These are phyloP conservation scores for Drosophila miranda DNA, from an alignment of 1,140 invertebrate genomes.

Conservation along the genomic window DNA sequence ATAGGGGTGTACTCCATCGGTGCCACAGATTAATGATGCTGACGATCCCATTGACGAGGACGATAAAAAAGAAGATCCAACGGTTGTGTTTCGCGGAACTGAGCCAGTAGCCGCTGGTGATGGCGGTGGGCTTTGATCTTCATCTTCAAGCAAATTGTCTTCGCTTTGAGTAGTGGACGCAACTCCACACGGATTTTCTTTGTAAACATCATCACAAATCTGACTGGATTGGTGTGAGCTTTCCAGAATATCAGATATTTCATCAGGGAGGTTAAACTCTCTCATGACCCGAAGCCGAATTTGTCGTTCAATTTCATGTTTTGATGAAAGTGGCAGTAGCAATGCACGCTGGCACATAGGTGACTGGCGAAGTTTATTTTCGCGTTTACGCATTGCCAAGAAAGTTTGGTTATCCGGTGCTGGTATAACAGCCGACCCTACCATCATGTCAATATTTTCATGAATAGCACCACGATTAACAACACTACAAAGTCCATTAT, in stretches of 20 bases:
- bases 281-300: conserved; percentile 94
- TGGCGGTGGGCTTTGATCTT: conserved; percentile 73
- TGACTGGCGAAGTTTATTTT: conserved; percentile 91
- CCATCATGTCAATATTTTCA: conserved; percentile 85
- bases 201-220: conserved; percentile 11
- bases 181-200: conserved; percentile 36
- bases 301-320: conserved; percentile 89
- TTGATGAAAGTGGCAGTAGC: conserved; percentile 88
- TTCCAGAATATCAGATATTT: conserved; percentile 93
- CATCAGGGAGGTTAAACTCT: conserved; percentile 96
- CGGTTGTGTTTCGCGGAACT: conserved; percentile 49
- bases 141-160: conserved; percentile 59
- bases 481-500: conserved; percentile 84
- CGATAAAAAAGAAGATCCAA: conserved; percentile 56
- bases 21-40: conserved; percentile 67
- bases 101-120: conserved; percentile 69
- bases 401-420: conserved; percentile 90
- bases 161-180: conserved; percentile 39
- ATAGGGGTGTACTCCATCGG: conserved; percentile 69
- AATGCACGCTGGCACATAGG: conserved; percentile 91
- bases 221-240: conserved; percentile 69
- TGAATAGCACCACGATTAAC: conserved; percentile 84
- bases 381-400: conserved; percentile 92
- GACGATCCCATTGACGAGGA: conserved; percentile 55
- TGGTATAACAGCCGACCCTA: conserved; percentile 85